Percentiles rank a stretch among this genome's conserved stretches.
phyloP scores from a whole-genome alignment of 1,140 invertebrate genomes.

The Habropoda laboriosa region DNA sequence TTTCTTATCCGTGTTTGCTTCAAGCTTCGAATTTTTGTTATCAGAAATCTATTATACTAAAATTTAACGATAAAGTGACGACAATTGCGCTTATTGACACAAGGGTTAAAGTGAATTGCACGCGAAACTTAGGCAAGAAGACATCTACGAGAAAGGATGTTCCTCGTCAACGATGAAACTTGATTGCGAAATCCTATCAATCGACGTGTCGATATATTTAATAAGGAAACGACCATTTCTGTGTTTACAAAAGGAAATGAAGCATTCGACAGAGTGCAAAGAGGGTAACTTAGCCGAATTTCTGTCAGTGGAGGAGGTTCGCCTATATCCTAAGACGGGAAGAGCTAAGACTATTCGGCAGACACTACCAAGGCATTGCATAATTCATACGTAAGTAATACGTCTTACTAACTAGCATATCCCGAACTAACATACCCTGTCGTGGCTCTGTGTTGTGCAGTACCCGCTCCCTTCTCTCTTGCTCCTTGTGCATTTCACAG shows the following conservation, averaged over 20 bases:
- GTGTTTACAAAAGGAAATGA: constrained; percentile 68
- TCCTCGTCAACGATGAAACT: not conserved
- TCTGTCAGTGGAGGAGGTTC: constrained; percentile 53
- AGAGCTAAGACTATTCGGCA: constrained; percentile 63
- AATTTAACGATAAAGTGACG: too few relatives aligned
- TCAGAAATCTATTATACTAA: too few relatives aligned
- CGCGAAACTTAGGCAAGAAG: too few relatives aligned
- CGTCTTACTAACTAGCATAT: constrained; percentile 72
- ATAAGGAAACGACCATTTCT: constrained; percentile 14
- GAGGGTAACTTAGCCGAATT: constrained; percentile 66
- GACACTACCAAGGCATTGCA: constrained; percentile 68
- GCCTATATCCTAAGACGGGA: constrained; percentile 62
- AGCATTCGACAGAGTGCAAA: constrained; percentile 48
- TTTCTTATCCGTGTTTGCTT: too few relatives aligned
- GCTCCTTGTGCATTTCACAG: constrained; percentile 47
- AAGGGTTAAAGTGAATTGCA: too few relatives aligned
- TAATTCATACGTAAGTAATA: constrained; percentile 79
- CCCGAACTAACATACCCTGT: constrained; percentile 65
- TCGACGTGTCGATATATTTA: constrained; percentile 5
- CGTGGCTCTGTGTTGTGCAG: constrained; percentile 51
- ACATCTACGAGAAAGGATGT: not conserved
- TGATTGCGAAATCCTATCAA: not conserved
- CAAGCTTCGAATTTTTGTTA: too few relatives aligned
- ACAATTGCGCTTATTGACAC: too few relatives aligned
- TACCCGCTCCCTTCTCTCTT: constrained; percentile 17